Percentiles rank a stretch among this genome's conserved stretches.
These are phyloP conservation scores for Drosophila pegasa DNA, from an alignment of 2,888 invertebrate species.

Conservation along the genomic window DNA sequence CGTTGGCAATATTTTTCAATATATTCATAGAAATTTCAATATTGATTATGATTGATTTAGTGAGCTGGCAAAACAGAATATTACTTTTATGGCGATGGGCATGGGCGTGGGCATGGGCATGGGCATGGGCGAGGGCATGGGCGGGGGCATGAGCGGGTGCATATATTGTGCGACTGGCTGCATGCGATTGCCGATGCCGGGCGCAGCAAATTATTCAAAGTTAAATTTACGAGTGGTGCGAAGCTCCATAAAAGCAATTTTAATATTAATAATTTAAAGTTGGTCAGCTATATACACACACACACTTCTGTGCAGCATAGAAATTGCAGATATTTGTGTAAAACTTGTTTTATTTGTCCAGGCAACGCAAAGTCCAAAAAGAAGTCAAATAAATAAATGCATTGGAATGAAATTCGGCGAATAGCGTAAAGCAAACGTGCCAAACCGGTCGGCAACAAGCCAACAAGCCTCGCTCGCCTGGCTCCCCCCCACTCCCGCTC, in stretches of 20 bases:
- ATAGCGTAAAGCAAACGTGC: slow-evolving; percentile 56
- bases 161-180: slow-evolving; percentile 15
- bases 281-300: slow-evolving; percentile 30
- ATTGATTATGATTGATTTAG: slow-evolving; percentile 74
- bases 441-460: slow-evolving; percentile 48
- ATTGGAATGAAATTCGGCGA: slow-evolving; percentile 56
- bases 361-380: slow-evolving; percentile 36
- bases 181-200: slow-evolving; percentile 32
- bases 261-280: slow-evolving; percentile 68
- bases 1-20: slow-evolving; percentile 17
- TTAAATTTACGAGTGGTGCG: slow-evolving; percentile 60
- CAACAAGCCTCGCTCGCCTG: slow-evolving; percentile 24
- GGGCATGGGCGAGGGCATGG: too few species aligned
- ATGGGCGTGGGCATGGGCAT: too few species aligned
- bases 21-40: slow-evolving; percentile 32
- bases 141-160: too few species aligned
- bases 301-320: slow-evolving; percentile 23
- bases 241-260: slow-evolving; percentile 68
- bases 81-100: slow-evolving; percentile 53
- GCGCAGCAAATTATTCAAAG: slow-evolving; percentile 63
- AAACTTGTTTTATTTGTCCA: slow-evolving; percentile 48
- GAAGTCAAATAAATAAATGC: slow-evolving; percentile 80
- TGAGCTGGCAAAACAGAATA: slow-evolving; percentile 46
- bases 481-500: not conserved
- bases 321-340: slow-evolving; percentile 36